Evolutionary conservation across 2,113 vertebrate genomes (phyloP), one percentile per base, ranked within the genome.

Genomic region (Catharus bicknelli): DNA sequence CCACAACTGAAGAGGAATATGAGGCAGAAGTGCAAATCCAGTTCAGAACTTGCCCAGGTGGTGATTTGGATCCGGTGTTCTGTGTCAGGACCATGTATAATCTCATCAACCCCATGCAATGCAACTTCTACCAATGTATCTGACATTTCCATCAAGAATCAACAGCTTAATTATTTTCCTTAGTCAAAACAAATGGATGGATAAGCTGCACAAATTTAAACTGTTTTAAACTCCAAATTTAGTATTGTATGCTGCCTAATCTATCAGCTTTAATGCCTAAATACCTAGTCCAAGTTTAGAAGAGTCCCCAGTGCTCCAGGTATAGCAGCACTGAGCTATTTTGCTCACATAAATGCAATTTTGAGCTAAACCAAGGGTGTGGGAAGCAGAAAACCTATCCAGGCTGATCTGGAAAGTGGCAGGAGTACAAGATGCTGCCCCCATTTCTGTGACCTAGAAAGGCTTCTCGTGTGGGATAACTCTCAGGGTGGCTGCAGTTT

Each of bases 21-120:
- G 87, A 94, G 94, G n/a, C 96, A 95, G 91, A 95, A 96, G 87
- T 77, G 87, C 78, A 93, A 96, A 94, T 95, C 96, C 94, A 91
- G 90, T 68, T 95, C 87, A 94, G 94, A 83, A 67, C 91, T 83
- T 96, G 59, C 96, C 94, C 85, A 70, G 72, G 75, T 72, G 93
- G 82, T 53, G 79, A 77, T 68, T 61, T 94, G 91, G 87, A 95
- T 94, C 95, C 30, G 3, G 91, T 88, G 93, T 54, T 93, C 87
- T 90, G 93, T 91, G 82, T 94, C 87, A 93, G 95, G 93, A 95
- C 79, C 91, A 57, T 0, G 86, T 63, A 77, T 74, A 77, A 93
- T 53, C 93, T 83, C 42, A 91, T 95, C 94, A 93, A 83, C 82
- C 91, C 90, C 90, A 86, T 54, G 91, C 91, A 94, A 78, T 53